Percentiles rank a stretch among this genome's conserved stretches.
Conservation (phyloP, 92 coral and sea anemone genomes). For the Epizoanthus stellaris region DNA sequence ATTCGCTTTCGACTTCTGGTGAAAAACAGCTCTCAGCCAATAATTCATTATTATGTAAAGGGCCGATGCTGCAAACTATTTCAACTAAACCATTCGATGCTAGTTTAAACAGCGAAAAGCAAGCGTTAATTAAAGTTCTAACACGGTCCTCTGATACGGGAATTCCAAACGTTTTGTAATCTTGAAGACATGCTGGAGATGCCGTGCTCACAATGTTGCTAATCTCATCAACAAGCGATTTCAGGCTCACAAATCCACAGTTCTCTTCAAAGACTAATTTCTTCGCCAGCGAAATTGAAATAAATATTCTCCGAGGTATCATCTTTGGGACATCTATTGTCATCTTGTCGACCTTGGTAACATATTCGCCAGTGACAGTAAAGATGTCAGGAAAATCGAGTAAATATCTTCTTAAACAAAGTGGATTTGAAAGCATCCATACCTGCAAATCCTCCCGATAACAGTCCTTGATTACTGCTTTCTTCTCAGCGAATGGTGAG, state of each 20-base stretch:
- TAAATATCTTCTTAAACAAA: slow-evolving; percentile 38
- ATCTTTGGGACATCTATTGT: background rate
- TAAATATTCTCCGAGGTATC: slow-evolving; percentile 2
- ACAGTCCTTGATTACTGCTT: background rate
- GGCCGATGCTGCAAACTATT: slow-evolving; percentile 23
- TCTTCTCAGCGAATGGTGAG: slow-evolving; percentile 22
- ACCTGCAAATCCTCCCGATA: slow-evolving; percentile 30
- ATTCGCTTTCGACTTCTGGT: background rate
- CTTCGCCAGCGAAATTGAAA: slow-evolving; percentile 7
- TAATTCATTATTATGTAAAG: background rate
- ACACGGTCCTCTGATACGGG: slow-evolving; percentile 12
- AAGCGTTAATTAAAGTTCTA: slow-evolving; percentile 19
- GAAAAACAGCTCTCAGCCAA: background rate
- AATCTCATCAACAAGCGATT: slow-evolving; percentile 16
- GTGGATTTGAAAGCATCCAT: slow-evolving; percentile 31
- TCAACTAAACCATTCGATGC: slow-evolving; percentile 29
- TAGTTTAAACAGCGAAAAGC: slow-evolving; percentile 31
- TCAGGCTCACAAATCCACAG: slow-evolving; percentile 10
- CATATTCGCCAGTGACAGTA: slow-evolving; percentile 1
- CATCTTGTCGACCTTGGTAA: background rate
- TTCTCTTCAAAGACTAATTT: background rate
- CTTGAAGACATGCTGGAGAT: background rate
- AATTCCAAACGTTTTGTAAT: slow-evolving; percentile 23
- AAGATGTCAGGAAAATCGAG: slow-evolving; percentile 12
- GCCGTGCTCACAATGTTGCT: background rate